Percentiles rank a stretch among this genome's conserved stretches.
These are phyloP conservation scores for Sapayoa aenigma DNA, from an alignment of 2,113 vertebrate species.

Conservation along the genomic window DNA sequence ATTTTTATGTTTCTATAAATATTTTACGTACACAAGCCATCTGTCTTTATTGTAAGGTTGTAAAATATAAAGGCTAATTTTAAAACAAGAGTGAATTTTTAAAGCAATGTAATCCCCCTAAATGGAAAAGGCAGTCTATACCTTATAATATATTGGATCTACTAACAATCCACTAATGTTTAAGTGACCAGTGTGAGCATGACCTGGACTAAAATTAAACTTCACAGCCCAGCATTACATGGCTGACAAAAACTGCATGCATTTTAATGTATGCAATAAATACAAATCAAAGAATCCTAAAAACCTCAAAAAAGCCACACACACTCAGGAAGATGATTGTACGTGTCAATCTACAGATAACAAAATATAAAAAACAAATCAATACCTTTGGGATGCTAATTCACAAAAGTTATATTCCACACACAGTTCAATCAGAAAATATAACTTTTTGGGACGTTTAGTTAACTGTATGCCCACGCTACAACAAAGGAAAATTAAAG, in stretches of 20 bases:
- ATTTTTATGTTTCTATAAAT: neutral
- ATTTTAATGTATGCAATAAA: neutral
- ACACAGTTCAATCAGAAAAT: neutral
- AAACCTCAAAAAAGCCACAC: neutral
- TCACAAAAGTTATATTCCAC: neutral
- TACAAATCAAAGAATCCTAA: neutral
- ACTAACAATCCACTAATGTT: neutral
- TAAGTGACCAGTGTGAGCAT: neutral
- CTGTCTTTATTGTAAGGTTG: neutral
- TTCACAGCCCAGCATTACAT: neutral
- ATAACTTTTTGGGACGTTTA: neutral
- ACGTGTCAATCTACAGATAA: neutral
- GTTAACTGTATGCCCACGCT: neutral
- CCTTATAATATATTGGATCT: neutral
- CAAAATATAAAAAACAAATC: neutral
- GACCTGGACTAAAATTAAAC: conserved; percentile 11
- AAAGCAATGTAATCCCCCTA: neutral
- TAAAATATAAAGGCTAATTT: neutral
- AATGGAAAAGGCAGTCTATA: neutral
- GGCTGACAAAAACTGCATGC: neutral
- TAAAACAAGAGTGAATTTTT: neutral
- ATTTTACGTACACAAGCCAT: neutral
- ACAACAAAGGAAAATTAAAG: neutral
- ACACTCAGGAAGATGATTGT: neutral
- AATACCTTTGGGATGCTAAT: neutral